These are phyloP conservation scores for Chiloscyllium plagiosum DNA, from an alignment of 2,113 vertebrate genomes.

Conservation along the genomic window DNA sequence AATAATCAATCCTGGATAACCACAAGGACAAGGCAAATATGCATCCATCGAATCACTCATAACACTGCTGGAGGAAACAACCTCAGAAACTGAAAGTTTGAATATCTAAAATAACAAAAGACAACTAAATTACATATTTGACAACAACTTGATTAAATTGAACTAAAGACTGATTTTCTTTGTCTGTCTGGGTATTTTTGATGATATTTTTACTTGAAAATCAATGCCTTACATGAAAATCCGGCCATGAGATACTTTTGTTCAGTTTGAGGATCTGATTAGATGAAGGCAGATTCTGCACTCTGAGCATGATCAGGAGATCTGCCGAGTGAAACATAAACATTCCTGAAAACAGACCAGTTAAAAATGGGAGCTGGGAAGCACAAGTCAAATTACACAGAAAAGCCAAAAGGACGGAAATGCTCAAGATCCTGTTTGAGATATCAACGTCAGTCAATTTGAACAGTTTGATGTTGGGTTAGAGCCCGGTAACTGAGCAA, in stretches of 20 bases:
- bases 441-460: too few relatives aligned
- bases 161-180: not conserved
- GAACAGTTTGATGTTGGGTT: too few relatives aligned
- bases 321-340: not conserved
- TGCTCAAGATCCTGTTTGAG: too few relatives aligned
- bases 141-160: not conserved
- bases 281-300: not conserved
- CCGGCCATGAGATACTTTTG: not conserved
- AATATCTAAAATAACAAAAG: not conserved
- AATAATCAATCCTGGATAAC: not conserved
- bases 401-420: too few relatives aligned
- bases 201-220: not conserved
- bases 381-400: too few relatives aligned
- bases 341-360: not conserved
- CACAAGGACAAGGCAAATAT: not conserved
- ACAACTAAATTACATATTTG: not conserved
- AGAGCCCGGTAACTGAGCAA: too few relatives aligned
- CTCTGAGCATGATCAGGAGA: not conserved
- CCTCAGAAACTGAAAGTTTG: not conserved
- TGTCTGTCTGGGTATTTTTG: not conserved
- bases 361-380: too few relatives aligned
- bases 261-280: not conserved
- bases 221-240: not conserved
- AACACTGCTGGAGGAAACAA: not conserved
- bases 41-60: not conserved